Base-by-base conservation (phyloP, 2,888 invertebrate species). In the Seira ritae region DNA sequence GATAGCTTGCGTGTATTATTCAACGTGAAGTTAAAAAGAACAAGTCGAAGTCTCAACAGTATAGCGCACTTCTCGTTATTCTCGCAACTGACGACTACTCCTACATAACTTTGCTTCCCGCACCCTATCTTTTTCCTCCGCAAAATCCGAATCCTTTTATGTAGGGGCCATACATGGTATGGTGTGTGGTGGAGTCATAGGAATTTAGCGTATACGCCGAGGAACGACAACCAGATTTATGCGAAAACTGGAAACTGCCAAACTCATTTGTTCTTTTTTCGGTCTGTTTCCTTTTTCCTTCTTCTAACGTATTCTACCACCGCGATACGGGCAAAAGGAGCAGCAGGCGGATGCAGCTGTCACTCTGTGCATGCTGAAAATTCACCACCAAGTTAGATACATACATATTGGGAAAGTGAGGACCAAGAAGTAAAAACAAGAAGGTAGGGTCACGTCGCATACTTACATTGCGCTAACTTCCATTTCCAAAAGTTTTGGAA, bases 401-500 rank as follows among this genome's bases (percentile, higher is more conserved):
- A 8, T 12, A 50, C 12, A 19, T 37, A 70, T 31, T n/a, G 68
- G 24, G 10, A 8, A 42, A 42, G 6, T 42, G 37, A 68, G 6
- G 42, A 8, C 23, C 1, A 71, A 71, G 24, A n/a, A 20, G 23
- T 19, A 23, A 66, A 66, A 74, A 74, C 74, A n/a, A n/a, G n/a
- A 74, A 74, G 74, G 74, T 74, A 74, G 67, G 75, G 74, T 75
- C 73, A 73, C 73, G 65, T 66, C 66, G 12, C 66, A 66, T 66
- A 60, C n/a, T 60, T 12, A 19, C 42, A 42, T 12, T 42, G 6
- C 42, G 12, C 42, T 42, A 42, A 42, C 42, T 42, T 12, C 42
- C 6, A 6, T 42, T 12, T 42, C 42, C 12, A 8, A 42, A 42
- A 42, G 42, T 42, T 42, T 42, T 42, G 6, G 42, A 12, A 42